Base-by-base conservation (phyloP, 2,113 vertebrate genomes). In the Pygoscelis antarcticus region DNA sequence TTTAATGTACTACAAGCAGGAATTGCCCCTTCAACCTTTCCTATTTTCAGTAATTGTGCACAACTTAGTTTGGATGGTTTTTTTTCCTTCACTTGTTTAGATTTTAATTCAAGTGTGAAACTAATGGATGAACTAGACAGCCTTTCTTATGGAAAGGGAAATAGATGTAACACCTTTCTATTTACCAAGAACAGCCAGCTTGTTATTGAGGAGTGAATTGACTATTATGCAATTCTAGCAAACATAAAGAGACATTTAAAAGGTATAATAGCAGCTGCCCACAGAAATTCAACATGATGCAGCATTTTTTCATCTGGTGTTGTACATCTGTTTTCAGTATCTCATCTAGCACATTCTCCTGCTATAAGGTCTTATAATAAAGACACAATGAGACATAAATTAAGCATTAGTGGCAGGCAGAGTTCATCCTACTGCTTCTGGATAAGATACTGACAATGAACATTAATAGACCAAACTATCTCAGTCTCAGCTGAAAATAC, bases 291-390 rank as follows among this genome's bases (percentile, higher is more conserved):
- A 84, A 57, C 93, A 79, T 1, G 4, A 92, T 32, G 47, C 62
- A 96, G 57, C 36, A 61, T 71, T 83, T 93, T 91, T 91, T 92
- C 89, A 69, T 83, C 80, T 94, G 61, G 51, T 91, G 86, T 29
- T 83, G 70, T 58, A 83, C 93, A 97, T 95, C 94, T 97, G 80
- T 94, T 97, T 95, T 75, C 88, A 80, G 36, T n/a, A 72, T 62
- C 82, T 96, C 61, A 32, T 82, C 68, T 54, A 90, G 38, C 62
- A 62, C 57, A 40, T 93, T 75, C 74, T 90, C 57, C 84, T 89
- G 84, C 87, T 89, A 38, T 38, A 38, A 38, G 38, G 38, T 38
- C 38, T 38, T 38, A 38, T 38, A 96, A 94, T 61, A 89, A 95
- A 82, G 55, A 86, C 83, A 91, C 7, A 60, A 83, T 91, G 65